These are phyloP conservation scores for Ardeotis arabs DNA, from an alignment of 2,113 vertebrate species.

Conservation along the genomic window DNA sequence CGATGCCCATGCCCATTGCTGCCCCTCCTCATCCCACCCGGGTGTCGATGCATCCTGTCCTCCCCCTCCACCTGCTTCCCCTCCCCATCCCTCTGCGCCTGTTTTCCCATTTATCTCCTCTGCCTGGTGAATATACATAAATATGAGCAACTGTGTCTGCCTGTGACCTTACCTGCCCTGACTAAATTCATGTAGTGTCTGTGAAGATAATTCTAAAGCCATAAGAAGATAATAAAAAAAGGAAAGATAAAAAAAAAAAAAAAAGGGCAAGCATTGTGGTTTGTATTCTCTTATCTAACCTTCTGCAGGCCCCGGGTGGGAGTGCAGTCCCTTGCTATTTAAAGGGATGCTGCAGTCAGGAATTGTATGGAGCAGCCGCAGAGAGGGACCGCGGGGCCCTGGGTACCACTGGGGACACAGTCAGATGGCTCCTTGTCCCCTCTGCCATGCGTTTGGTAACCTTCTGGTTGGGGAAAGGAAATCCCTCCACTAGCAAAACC, in stretches of 20 bases:
- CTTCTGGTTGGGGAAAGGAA: background rate
- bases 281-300: slow-evolving; percentile 75
- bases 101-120: slow-evolving; percentile 68
- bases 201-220: slow-evolving; percentile 79
- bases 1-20: background rate
- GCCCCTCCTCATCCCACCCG: background rate
- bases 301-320: slow-evolving; percentile 68
- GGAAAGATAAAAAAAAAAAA: slow-evolving; percentile 25
- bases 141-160: slow-evolving; percentile 65
- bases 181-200: slow-evolving; percentile 77
- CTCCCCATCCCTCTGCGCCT: background rate
- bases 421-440: background rate
- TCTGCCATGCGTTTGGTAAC: background rate
- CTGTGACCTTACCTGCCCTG: slow-evolving; percentile 75
- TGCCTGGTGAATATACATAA: slow-evolving; percentile 61
- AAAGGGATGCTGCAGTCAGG: slow-evolving; percentile 17
- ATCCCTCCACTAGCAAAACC: background rate
- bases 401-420: background rate
- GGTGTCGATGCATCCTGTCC: background rate
- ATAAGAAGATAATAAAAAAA: slow-evolving; percentile 75
- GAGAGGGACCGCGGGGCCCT: background rate
- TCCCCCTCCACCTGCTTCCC: background rate
- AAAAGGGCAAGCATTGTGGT: slow-evolving; percentile 36
- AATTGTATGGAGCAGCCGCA: background rate
- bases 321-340: slow-evolving; percentile 40